These are phyloP conservation scores for Tonatia bakeri DNA, from an alignment of 2,113 vertebrate genomes.

Conservation along the genomic window DNA sequence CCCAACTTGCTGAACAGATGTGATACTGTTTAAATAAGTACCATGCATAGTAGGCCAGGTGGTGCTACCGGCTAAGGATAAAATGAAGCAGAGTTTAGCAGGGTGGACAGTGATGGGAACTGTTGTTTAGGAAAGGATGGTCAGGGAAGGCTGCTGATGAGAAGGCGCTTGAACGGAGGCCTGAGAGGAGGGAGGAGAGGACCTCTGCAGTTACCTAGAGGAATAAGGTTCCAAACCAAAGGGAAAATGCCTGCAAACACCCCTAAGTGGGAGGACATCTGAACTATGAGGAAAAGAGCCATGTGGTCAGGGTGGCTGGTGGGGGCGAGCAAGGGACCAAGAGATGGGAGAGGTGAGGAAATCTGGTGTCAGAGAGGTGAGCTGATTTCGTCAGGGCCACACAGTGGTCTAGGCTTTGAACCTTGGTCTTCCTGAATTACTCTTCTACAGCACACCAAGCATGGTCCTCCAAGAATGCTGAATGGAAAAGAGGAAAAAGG, in stretches of 20 bases:
- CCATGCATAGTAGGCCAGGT: fast-evolving
- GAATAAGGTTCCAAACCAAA: neutral
- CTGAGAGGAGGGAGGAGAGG: neutral
- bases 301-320: fast-evolving
- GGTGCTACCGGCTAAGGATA: neutral
- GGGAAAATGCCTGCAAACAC: no score
- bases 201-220: fast-evolving
- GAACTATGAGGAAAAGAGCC: neutral
- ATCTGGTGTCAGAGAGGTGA: neutral
- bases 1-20: neutral
- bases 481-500: neutral
- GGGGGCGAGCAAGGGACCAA: no score
- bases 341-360: fast-evolving
- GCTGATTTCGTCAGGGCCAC: no score
- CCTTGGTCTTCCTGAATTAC: neutral
- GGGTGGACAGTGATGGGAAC: neutral
- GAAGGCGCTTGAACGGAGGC: neutral
- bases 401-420: neutral
- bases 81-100: neutral
- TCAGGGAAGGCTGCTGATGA: neutral
- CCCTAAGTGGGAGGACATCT: fast-evolving
- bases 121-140: neutral
- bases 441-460: no score
- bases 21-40: neutral
- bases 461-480: neutral